Evolutionary conservation across 2,888 invertebrate genomes (phyloP), one percentile per base, ranked within the genome.

Genomic region (Julus scanicus): DNA sequence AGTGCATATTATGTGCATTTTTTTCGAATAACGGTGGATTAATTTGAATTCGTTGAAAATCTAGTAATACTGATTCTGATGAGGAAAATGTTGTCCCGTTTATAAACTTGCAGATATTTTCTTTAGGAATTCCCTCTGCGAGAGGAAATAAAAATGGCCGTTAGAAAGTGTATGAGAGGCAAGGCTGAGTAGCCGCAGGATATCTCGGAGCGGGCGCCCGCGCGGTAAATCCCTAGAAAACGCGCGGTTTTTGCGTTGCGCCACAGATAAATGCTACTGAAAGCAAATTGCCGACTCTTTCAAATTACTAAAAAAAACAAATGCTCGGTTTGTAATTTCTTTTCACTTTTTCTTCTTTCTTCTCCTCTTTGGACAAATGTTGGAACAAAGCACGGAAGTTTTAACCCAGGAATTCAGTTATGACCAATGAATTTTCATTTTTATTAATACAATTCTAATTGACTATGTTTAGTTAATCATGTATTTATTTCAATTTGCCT

Each of bases 161-260:
- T 20, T 63, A 63, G 63, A 63, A 63, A n/a, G 20, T 63, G 63
- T 63, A 63, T 5, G 84, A 15, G 84, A 44, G 84, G 84, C 84
- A 84, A 39, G 44, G 84, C 84, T 84, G 84, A 84, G 84, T 84
- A 84, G 84, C 84, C 17, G 44, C 39, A 84, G n/a, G 17, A 84
- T 84, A 84, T 44, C 44, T 44, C 44, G 84, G 39, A 84, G 84
- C 84, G 84, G 17, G 39, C 84, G 84, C 84, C 84, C 84, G 84
- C 84, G 84, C 44, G 84, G 17, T 39, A 39, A 39, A 37, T 44
- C 44, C 44, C 44, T 44, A 8, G 8, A 37, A 40, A n/a, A 39
- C 84, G 44, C 44, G 84, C n/a, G 84, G 84, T 84, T 6, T 39
- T 84, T 17, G 84, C 84, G 84, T 84, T 39, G 84, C 84, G 84